Base-by-base conservation (phyloP, 2,113 vertebrate species). In the Cyrtonyx montezumae region DNA sequence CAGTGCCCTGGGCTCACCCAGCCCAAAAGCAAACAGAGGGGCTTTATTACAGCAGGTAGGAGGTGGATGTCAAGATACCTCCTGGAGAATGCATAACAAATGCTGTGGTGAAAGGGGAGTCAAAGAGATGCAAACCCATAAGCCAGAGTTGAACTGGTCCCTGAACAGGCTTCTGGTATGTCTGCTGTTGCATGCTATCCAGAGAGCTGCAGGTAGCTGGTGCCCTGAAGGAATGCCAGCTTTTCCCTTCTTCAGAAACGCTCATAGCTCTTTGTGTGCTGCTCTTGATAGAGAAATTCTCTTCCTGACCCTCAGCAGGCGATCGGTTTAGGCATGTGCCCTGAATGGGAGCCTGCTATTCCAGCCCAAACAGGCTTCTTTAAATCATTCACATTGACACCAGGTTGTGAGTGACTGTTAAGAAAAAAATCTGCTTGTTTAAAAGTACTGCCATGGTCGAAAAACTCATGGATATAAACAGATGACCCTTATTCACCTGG, bases 281-380 rank as follows among this genome's bases (percentile, higher is more conserved):
- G 84, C 49, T 82, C 81, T 56, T 46, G 46, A 79, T 9, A 30
- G 65, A 66, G 75, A 56, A 94, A 95, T 92, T 94, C 81, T 68
- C 87, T 74, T 85, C 55, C 46, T 2, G 63, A 32, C 63, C 79
- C 87, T 79, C 93, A 93, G 89, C 75, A 79, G 95, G 94, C 69
- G 89, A 77, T 40, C 5, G 4, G 55, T 89, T 94, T 46, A 87
- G 91, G 91, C 87, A 93, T 95, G 94, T 93, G 87, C 81, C 66
- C 81, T 89, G 86, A 48, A 19, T 4, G 91, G 13, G 67, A 89
- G 84, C 81, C 87, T 74, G 81, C 92, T 87, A 87, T 11, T 79
- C 71, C 87, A 94, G 89, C 93, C 93, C 93, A 86, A 96, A 93
- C 59, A 91, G 84, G 30, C 48, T 80, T 69, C 75, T 49, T 73